Base-by-base conservation (phyloP, 2,797 vertebrate species). In the Propithecus deckenii region DNA sequence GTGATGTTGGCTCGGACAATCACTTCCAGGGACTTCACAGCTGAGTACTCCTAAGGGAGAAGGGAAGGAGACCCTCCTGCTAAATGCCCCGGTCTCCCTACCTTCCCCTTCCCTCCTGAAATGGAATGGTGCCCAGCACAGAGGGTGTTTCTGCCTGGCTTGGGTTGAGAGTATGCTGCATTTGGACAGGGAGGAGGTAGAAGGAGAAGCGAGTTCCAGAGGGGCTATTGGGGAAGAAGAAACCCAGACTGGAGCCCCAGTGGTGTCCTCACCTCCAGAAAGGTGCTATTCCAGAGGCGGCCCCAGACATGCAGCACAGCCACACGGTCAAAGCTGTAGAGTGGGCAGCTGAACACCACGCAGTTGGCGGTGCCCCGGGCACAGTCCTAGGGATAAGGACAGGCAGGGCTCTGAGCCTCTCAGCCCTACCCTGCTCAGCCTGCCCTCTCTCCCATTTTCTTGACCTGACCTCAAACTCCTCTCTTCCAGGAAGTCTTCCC, bases 211-310 rank as follows among this genome's bases (percentile, higher is more conserved):
- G 61, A 63, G 25, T n/a, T 50, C 63, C 4, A 1, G 55, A n/a
- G 52, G 20, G 43, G 10, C 35, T 76, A 32, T 5, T 7, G 7
- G 32, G 55, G 67, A 78, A 57, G 61, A 52, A 46, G 90, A 72
- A 10, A 11, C 28, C 65, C 69, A 48, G n/a, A 14, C 79, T 35
- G 7, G 14, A 3, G 2, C n/a, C 48, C n/a, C 71, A 17, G 57
- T 1, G 1, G 35, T 14, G 3, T 38, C 11, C 94, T 97, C 80
- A 99, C 99, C 99, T 99, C 99, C 94, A 99, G 99, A 97, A 99
- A 99, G 41, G 99, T 99, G 98, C 99, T 98, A 98, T 99, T 99
- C 99, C 99, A 99, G 79, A 99, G 98, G 38, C 99, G 98, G 63
- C 99, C 99, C 17, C 99, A 99, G 69, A 99, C 98, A 0, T 97